Conservation (phyloP, 1,140 invertebrate genomes). For the Temnothorax curvispinosus region DNA sequence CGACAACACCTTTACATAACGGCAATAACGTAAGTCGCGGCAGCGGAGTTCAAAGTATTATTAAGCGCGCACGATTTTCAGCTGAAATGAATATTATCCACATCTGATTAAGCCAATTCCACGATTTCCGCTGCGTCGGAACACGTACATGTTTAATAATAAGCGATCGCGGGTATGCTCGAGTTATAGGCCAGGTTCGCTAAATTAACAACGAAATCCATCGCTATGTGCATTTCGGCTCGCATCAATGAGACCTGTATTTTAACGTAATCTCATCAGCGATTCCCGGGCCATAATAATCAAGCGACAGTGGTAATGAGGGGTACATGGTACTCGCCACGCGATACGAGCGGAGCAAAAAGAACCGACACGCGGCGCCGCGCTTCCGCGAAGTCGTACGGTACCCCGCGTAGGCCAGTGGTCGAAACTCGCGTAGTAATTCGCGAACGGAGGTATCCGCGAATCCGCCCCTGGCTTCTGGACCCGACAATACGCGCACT, state of each 20-base stretch:
- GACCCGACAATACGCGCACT: conserved; percentile 30
- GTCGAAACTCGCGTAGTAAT: conserved; percentile 47
- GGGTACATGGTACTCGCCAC: not conserved
- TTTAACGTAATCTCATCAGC: conserved; percentile 44
- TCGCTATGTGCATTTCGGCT: conserved; percentile 31
- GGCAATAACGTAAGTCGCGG: not conserved
- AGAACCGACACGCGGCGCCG: not conserved
- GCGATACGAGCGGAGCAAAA: not conserved
- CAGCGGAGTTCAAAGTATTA: not conserved
- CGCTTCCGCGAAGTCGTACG: conserved; percentile 24
- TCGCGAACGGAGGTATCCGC: conserved; percentile 24
- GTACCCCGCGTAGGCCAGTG: conserved; percentile 51
- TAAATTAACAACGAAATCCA: conserved; percentile 39
- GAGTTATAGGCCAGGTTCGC: not conserved
- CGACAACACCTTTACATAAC: conserved; percentile 7
- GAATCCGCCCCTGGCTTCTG: conserved; percentile 58
- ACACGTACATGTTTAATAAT: conserved; percentile 19
- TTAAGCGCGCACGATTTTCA: not conserved
- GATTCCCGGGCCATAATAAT: conserved; percentile 41
- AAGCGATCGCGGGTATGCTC: not conserved
- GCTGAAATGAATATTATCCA: not conserved
- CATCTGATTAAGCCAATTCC: conserved; percentile 37
- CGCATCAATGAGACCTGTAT: conserved; percentile 33
- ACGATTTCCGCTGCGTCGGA: conserved; percentile 26
- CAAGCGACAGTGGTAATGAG: not conserved